These are phyloP conservation scores for Dromas ardeola DNA, from an alignment of 2,113 vertebrate species.

Conservation along the genomic window DNA sequence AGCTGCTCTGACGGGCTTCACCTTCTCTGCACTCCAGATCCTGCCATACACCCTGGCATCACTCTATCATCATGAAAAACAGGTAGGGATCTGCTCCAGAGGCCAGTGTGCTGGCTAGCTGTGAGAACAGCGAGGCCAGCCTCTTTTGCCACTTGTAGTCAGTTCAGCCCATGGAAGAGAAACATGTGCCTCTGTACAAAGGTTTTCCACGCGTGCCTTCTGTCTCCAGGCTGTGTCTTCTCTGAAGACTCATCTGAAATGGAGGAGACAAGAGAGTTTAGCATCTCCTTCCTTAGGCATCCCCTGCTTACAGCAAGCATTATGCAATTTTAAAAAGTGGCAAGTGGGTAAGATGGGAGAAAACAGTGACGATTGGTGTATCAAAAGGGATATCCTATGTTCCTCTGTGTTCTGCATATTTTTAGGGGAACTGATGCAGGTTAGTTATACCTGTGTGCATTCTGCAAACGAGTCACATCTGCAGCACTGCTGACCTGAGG, in stretches of 20 bases:
- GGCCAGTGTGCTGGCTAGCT: rapidly evolving
- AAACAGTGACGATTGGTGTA: neutral
- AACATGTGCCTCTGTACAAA: neutral
- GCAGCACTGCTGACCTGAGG: neutral
- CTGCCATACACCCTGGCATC: slow-evolving; percentile 86
- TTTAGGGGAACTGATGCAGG: neutral
- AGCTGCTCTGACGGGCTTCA: slow-evolving; percentile 81
- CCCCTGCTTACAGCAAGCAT: neutral
- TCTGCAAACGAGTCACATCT: neutral
- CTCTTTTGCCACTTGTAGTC: neutral
- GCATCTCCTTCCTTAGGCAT: neutral
- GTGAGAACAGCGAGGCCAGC: neutral
- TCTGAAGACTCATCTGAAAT: neutral
- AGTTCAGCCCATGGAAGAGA: neutral
- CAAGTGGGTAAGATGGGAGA: neutral
- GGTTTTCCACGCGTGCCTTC: neutral
- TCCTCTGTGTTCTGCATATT: neutral
- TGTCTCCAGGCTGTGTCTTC: neutral
- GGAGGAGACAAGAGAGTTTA: neutral
- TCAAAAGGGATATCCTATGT: neutral
- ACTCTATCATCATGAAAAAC: slow-evolving; percentile 85
- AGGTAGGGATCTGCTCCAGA: slow-evolving; percentile 61
- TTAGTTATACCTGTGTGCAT: neutral
- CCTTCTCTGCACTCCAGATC: slow-evolving; percentile 86
- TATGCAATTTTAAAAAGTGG: neutral